These are phyloP conservation scores for Cyphomyrmex costatus DNA, from an alignment of 1,140 invertebrate species.

Conservation along the genomic window DNA sequence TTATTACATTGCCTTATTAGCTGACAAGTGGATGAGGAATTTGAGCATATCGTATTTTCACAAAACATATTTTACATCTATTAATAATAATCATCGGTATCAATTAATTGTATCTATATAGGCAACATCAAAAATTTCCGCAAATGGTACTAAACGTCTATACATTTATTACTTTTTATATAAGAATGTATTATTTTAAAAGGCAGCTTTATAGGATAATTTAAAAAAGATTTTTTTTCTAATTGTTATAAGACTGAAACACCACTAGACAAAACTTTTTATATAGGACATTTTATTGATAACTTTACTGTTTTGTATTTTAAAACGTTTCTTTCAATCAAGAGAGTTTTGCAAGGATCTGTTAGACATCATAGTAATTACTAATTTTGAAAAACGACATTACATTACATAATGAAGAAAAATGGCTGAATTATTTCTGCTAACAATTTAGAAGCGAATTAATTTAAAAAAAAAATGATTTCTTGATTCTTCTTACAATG, in stretches of 20 bases:
- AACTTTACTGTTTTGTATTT: too few species aligned
- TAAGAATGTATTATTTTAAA: background rate
- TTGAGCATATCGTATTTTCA: constrained; percentile 6
- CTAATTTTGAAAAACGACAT: too few species aligned
- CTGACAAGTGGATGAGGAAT: background rate
- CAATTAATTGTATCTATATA: background rate
- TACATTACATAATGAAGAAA: too few species aligned
- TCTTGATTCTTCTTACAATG: too few species aligned
- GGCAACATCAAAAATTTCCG: background rate
- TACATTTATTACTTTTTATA: background rate
- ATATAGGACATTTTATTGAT: background rate
- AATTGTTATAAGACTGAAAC: background rate
- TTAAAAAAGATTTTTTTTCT: background rate
- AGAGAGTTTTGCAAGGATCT: background rate
- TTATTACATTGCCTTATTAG: background rate
- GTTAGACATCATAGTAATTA: too few species aligned
- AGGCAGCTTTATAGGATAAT: background rate
- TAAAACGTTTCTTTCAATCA: background rate
- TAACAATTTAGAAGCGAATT: too few species aligned
- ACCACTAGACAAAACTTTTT: background rate
- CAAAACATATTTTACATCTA: background rate
- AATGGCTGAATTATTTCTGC: too few species aligned
- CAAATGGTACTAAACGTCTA: background rate
- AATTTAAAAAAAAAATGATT: too few species aligned
- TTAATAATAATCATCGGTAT: constrained; percentile 10